Evolutionary conservation across 2,888 invertebrate species (phyloP).

Genomic region (Athripsodes cinereus): DNA sequence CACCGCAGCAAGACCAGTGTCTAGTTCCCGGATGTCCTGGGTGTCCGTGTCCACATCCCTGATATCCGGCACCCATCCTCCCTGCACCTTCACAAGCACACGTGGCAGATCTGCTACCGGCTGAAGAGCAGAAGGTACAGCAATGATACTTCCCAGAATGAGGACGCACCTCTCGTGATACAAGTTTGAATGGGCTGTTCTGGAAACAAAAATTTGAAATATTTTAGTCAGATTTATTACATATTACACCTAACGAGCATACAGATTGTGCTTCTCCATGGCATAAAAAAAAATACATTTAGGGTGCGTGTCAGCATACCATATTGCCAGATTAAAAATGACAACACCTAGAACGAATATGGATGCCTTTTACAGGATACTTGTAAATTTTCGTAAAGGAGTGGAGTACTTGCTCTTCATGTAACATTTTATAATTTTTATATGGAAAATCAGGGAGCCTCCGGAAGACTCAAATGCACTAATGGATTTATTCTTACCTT

Average conservation of each 20-base stretch:
- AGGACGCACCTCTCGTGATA: slow-evolving; percentile 55
- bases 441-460: too few relatives aligned
- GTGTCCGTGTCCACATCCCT: slow-evolving; percentile 78
- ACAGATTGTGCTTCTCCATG: too few relatives aligned
- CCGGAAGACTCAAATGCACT: too few relatives aligned
- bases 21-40: slow-evolving; percentile 70
- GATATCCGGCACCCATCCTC: slow-evolving; percentile 66
- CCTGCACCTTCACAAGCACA: slow-evolving; percentile 72
- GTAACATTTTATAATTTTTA: too few relatives aligned
- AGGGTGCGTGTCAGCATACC: too few relatives aligned
- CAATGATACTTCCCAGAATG: slow-evolving; percentile 74
- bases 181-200: slow-evolving; percentile 64
- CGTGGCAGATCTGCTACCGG: slow-evolving; percentile 59
- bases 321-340: too few relatives aligned
- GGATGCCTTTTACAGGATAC: too few relatives aligned
- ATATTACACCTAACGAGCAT: background rate
- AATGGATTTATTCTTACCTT: slow-evolving; percentile 48
- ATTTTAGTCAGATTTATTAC: background rate
- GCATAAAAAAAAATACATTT: too few relatives aligned
- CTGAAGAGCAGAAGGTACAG: slow-evolving; percentile 76
- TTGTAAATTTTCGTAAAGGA: too few relatives aligned
- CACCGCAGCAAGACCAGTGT: slow-evolving; percentile 81
- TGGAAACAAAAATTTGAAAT: slow-evolving; percentile 34
- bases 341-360: too few relatives aligned
- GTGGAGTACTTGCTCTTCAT: too few relatives aligned